Evolutionary conservation across 2,797 vertebrate genomes (phyloP), one percentile per base, ranked within the genome.

Genomic region (Tenualosa thibaudeaui): DNA sequence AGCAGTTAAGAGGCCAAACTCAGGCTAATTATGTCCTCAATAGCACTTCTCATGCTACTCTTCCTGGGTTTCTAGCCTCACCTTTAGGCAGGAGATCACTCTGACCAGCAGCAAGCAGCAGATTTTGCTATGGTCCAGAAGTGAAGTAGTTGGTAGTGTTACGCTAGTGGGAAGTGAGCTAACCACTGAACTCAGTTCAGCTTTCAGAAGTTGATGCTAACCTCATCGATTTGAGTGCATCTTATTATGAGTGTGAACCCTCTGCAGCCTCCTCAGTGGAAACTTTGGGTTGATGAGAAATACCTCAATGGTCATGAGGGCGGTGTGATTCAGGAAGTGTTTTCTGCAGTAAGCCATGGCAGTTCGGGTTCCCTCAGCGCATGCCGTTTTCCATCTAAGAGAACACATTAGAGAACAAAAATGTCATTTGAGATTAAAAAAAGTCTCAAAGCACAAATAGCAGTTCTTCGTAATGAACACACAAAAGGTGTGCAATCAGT

Each of bases 251-350:
- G 46, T 46, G 46, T 22, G 56, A 58, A 22, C 10, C 19, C 22
- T n/a, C 22, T 6, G 40, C 13, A 40, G 9, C 9, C 68, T 75
- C 60, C 19, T 22, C 19, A 60, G 51, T n/a, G 56, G 56, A 60
- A 22, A 60, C 56, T 60, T 7, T 13, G 15, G 31, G 68, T 40
- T 60, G 37, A 31, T 31, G 82, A 65, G 19, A 54, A 78, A 82
- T 90, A 99, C 98, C 97, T 99, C 96, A 75, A 99, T 96, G 58
- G 97, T 99, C 84, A 98, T 90, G 13, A 99, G 94, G 56, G 98
- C 95, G 0, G 97, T 98, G 56, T 97, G 96, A 71, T 96, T 99
- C 31, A 99, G 96, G 87, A 99, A 99, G 92, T 98, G 94, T 87
- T 94, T 97, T 90, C 96, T 95, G 86, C 98, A 99, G 0, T 96